A percentile compares a stretch with the other conserved stretches of the same genome.
Conservation (phyloP, 2,113 vertebrate species). For the Trachemys scripta region DNA sequence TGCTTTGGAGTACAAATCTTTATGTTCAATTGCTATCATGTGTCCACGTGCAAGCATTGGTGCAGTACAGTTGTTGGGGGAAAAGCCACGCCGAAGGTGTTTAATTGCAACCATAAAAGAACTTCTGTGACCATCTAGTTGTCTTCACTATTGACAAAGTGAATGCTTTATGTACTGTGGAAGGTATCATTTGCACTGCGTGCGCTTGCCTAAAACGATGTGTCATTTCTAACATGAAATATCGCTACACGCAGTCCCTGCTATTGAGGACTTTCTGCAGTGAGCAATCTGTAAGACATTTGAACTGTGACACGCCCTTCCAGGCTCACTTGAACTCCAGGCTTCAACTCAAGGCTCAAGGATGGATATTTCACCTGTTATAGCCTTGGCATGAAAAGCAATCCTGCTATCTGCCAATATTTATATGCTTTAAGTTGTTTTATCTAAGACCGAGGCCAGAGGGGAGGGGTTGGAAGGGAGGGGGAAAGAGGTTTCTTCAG, state of each 20-base stretch:
- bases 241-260: background rate
- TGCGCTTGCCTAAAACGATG: conserved; percentile 15
- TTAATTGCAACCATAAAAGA: conserved; percentile 49
- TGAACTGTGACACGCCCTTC: background rate
- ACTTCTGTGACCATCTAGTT: conserved; percentile 9
- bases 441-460: conserved; percentile 48
- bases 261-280: background rate
- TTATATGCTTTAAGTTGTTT: conserved; percentile 9
- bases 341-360: background rate
- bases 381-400: background rate
- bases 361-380: background rate
- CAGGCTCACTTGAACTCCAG: conserved; percentile 1
- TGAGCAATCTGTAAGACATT: background rate
- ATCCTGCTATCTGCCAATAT: conserved; percentile 40
- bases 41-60: conserved; percentile 10
- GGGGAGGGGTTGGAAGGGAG: background rate
- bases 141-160: background rate
- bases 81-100: conserved; percentile 12
- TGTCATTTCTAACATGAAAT: conserved; percentile 3
- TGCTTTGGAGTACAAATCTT: conserved; percentile 57
- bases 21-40: conserved; percentile 23
- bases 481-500: conserved; percentile 60
- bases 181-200: conserved; percentile 43
- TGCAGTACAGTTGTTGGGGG: conserved; percentile 27
- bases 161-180: conserved; percentile 19